Conservation (phyloP, 2,888 invertebrate species). For the Chironomus tentans region DNA sequence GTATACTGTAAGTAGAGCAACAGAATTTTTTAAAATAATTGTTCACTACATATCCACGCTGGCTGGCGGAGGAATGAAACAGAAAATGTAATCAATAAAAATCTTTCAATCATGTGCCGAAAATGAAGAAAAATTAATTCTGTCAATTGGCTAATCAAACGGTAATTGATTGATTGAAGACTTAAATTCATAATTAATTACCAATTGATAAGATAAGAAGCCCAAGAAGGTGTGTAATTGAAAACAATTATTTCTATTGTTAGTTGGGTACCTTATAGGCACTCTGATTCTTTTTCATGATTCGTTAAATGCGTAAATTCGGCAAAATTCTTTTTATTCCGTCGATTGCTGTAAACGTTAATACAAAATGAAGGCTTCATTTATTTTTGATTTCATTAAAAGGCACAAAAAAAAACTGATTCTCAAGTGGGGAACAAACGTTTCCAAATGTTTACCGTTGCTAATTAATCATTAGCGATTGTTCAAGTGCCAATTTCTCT, state of each 20-base stretch:
- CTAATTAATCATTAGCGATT: neutral
- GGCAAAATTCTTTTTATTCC: too few relatives aligned
- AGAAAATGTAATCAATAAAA: neutral
- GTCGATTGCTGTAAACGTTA: too few relatives aligned
- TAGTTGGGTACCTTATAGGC: neutral
- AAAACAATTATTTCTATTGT: neutral
- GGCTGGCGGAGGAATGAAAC: too few relatives aligned
- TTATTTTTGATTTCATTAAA: neutral
- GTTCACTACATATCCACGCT: neutral
- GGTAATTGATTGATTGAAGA: neutral
- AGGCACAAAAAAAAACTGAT: too few relatives aligned
- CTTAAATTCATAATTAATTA: constrained; percentile 24
- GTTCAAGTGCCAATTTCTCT: neutral
- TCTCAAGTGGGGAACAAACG: neutral
- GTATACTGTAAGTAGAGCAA: neutral
- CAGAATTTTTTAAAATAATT: neutral
- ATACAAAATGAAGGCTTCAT: neutral
- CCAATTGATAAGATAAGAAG: constrained; percentile 15
- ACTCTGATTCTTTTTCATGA: neutral
- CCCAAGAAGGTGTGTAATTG: constrained; percentile 2
- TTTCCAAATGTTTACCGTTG: neutral
- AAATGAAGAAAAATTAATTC: constrained; percentile 1
- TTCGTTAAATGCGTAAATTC: neutral
- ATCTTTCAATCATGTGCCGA: neutral
- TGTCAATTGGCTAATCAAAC: neutral